phyloP scores from a whole-genome alignment of 2,113 vertebrate genomes.

The Epinephelus cyanopodus region DNA sequence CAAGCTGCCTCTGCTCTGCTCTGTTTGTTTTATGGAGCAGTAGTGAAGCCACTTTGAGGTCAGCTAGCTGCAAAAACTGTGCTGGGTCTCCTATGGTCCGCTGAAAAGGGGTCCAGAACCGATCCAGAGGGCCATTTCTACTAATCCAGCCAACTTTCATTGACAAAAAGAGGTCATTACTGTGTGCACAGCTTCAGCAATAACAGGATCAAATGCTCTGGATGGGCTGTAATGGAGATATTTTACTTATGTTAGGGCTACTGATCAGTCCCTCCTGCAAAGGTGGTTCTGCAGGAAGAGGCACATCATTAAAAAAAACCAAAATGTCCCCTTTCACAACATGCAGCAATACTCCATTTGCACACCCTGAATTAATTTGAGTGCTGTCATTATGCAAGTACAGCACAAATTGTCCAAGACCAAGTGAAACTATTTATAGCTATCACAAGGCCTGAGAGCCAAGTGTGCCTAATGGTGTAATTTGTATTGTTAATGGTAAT shows the following conservation, averaged over 20 bases:
- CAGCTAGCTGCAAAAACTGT: constrained; percentile 72
- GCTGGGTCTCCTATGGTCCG: constrained; percentile 69
- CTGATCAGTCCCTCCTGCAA: constrained; percentile 36
- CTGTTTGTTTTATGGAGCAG: constrained; percentile 84
- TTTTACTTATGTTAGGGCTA: constrained; percentile 36
- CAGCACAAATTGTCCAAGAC: constrained; percentile 81
- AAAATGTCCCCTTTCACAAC: constrained; percentile 58
- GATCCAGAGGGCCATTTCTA: constrained; percentile 57
- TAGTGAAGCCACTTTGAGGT: constrained; percentile 75
- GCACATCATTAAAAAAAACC: constrained; percentile 50
- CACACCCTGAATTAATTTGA: constrained; percentile 74
- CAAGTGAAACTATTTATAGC: constrained; percentile 84
- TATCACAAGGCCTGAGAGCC: constrained; percentile 74
- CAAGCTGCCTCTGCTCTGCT: constrained; percentile 83
- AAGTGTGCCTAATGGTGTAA: constrained; percentile 84
- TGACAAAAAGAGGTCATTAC: constrained; percentile 83
- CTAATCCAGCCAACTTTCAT: constrained; percentile 68
- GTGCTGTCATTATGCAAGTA: constrained; percentile 80
- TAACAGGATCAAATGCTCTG: constrained; percentile 52
- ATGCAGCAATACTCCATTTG: constrained; percentile 64
- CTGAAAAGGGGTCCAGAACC: constrained; percentile 59
- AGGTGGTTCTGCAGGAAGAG: constrained; percentile 26
- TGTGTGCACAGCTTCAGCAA: constrained; percentile 60
- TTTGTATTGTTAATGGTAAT: constrained; percentile 87
- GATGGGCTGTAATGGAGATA: constrained; percentile 47